Base-by-base conservation (phyloP, 2,797 vertebrate species). In the Gila robusta region DNA sequence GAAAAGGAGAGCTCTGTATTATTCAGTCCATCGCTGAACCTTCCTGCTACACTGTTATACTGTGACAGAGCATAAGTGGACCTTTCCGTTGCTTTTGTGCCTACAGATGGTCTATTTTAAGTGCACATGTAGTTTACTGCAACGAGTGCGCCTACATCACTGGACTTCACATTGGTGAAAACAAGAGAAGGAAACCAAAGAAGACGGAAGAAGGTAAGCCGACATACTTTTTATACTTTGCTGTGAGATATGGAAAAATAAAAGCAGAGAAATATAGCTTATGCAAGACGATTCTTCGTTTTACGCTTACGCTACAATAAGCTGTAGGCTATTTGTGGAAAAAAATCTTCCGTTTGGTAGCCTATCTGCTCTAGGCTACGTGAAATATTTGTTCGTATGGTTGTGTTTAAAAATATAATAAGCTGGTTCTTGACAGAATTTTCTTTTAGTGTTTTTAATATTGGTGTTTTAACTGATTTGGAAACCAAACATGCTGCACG, bases 181-280 rank as follows among this genome's bases (percentile, higher is more conserved):
- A 79, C 17, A 19, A 28, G 23, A 44, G 59, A 84, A 54, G 44
- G 69, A 26, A 49, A 23, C 14, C 80, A 71, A 72, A 71, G 64
- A 59, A 70, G 4, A 44, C 79, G 17, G 59, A 56, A 47, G 28
- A 82, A 89, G 84, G 89, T 89, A 85, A 89, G 87, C 78, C 41
- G 44, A 23, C 66, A 26, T 32, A 19, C 28, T 70, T 54, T 69
- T 41, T 16, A 39, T 32, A 11, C 21, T 76, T 64, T 39, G 5
- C 6, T 39, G 35, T 54, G 21, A 44, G 9, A 21, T 12, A 44
- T 79, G 16, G n/a, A 28, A 28, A 41, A 52, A 49, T 4, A n/a
- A 77, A 49, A 5, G 32, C 19, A 32, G 44, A 26, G 23, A 64
- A 76, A 11, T 19, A 19, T 47, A 39, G 66, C 32, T 71, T 39